A percentile compares a stretch with the other conserved stretches of the same genome.
These are phyloP conservation scores for Nephrocerus scutellatus DNA, from an alignment of 2,888 invertebrate species.

Conservation along the genomic window DNA sequence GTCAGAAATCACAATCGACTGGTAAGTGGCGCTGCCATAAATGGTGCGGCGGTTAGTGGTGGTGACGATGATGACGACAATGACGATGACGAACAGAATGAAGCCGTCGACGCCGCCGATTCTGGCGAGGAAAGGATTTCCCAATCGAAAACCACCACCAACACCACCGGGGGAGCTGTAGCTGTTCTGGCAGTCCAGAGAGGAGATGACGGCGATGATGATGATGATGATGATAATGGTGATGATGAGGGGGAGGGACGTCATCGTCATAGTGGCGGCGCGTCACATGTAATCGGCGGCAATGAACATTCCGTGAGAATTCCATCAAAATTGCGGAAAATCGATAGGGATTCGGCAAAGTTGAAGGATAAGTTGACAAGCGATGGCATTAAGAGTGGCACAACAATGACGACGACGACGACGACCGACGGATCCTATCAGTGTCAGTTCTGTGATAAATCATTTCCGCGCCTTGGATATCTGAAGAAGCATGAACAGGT, in stretches of 20 bases:
- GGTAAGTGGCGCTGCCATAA: conserved; percentile 21
- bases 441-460: conserved; percentile 87
- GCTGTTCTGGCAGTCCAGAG: conserved; percentile 8
- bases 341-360: conserved; percentile 51
- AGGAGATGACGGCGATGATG: conserved; percentile 26
- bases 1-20: conserved; percentile 25
- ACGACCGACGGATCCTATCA: conserved; percentile 68
- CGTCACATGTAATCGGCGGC: too few relatives aligned
- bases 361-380: conserved; percentile 44
- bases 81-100: conserved; percentile 19
- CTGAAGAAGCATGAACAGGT: conserved; percentile 92
- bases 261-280: too few relatives aligned
- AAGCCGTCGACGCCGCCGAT: conserved; percentile 23
- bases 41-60: conserved; percentile 21
- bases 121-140: conserved; percentile 20
- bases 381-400: conserved; percentile 43
- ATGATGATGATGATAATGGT: too few relatives aligned
- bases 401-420: conserved; percentile 26
- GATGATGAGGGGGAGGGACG: too few relatives aligned
- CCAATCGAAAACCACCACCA: conserved; percentile 16
- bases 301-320: conserved; percentile 40
- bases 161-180: conserved; percentile 9
- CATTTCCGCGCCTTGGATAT: conserved; percentile 78
- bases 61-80: conserved; percentile 16
- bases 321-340: conserved; percentile 45